Base-by-base conservation (phyloP, 2,888 invertebrate species). In the Phortica okadai region DNA sequence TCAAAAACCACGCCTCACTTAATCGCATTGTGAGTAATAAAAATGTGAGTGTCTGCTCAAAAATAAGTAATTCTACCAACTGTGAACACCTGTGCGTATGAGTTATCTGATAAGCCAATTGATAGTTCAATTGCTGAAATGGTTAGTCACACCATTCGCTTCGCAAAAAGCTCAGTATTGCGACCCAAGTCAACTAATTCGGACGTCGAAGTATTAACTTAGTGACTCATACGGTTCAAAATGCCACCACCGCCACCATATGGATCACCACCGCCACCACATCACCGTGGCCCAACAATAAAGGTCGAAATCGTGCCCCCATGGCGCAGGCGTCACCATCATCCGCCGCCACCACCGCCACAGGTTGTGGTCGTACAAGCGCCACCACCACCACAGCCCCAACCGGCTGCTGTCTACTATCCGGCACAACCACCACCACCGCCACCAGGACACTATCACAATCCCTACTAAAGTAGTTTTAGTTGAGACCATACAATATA, bases 221-320 rank as follows among this genome's bases (percentile, higher is more conserved):
- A 33, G 33, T 33, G 33, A 33, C 4, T 33, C 33, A 33, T 33
- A 33, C 33, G 33, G 33, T 33, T 33, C 0, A 33, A 5, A 4
- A 33, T 33, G 50, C 50, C 50, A 6, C 50, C 50, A 50, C 50
- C 50, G 1, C 50, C 50, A 50, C 50, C 50, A 11, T 50, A 50
- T 33, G 70, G 70, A 11, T 50, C 59, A 41, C 74, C 74, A 11
- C 88, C 86, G 11, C 82, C 78, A 7, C 76, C 78, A 56, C 69
- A 69, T 45, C n/a, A 88, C 41, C 84, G 89, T 44, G 88, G 88
- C 33, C 90, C 90, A 16, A 78, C 84, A 25, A 80, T 89, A 50
- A 89, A 88, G 78, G 88, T 89, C 11, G 83, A 86, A 66, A 86
- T 89, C 25, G 82, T 83, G 56, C 82, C 84, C 56, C 85, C 87